Evolutionary conservation across 2,113 vertebrate genomes (phyloP).

Genomic region (Arizona elegans): DNA sequence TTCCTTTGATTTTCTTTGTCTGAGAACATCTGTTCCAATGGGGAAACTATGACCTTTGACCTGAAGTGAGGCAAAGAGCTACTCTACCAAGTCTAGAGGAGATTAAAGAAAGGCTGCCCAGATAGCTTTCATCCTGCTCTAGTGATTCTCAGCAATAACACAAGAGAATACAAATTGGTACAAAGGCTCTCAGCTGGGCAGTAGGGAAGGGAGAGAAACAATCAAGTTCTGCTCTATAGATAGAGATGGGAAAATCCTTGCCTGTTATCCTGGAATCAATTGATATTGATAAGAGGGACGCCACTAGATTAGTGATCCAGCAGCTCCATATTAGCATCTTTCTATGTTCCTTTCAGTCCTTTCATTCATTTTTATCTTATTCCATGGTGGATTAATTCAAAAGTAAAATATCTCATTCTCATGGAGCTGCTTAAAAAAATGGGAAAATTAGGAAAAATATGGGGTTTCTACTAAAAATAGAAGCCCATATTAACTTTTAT

Average conservation of each 20-base stretch:
- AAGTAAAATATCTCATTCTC: constrained; percentile 1
- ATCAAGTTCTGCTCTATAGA: not conserved
- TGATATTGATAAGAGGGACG: not conserved
- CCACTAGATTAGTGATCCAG: not conserved
- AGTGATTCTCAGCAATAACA: constrained; percentile 4
- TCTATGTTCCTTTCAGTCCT: not conserved
- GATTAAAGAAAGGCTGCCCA: constrained; percentile 21
- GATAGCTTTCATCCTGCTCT: constrained; percentile 30
- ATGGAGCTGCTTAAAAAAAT: not conserved
- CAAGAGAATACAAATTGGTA: constrained; percentile 20
- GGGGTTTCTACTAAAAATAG: not conserved
- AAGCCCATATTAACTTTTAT: not conserved
- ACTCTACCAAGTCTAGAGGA: constrained; percentile 12
- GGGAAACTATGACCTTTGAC: constrained; percentile 21
- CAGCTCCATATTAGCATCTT: not conserved
- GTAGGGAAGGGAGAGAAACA: not conserved
- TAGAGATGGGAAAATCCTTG: not conserved
- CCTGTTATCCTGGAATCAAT: not conserved
- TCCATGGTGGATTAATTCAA: constrained; percentile 8
- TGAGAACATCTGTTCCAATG: constrained; percentile 19
- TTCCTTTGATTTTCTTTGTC: not conserved
- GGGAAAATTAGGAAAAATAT: not conserved
- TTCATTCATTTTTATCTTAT: constrained; percentile 23
- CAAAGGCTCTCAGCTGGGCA: not conserved
- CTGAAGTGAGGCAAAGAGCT: constrained; percentile 10